phyloP scores from a whole-genome alignment of 2,113 vertebrate genomes.

The Cromileptes altivelis region DNA sequence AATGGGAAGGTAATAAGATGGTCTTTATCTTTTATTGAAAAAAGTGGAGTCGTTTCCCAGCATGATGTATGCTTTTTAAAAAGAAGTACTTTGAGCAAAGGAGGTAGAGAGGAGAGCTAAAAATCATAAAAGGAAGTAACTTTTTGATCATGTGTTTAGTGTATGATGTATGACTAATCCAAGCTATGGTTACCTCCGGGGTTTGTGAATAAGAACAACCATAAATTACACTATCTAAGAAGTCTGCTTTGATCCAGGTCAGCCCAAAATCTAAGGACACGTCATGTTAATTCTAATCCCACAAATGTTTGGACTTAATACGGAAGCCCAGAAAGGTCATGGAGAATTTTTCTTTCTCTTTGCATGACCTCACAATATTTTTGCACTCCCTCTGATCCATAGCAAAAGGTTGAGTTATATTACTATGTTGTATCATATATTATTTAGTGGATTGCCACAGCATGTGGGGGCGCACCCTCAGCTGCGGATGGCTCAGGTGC shows the following conservation, averaged over 20 bases:
- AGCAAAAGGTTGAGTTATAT: not conserved
- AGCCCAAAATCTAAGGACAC: conserved; percentile 28
- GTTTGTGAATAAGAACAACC: conserved; percentile 36
- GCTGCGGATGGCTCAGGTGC: not conserved
- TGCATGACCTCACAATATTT: not conserved
- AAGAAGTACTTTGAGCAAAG: conserved; percentile 56
- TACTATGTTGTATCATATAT: not conserved
- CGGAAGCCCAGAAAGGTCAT: not conserved
- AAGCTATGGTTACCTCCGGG: conserved; percentile 41
- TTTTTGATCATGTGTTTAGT: conserved; percentile 56
- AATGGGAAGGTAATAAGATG: conserved; percentile 86
- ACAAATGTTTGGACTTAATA: conserved; percentile 6
- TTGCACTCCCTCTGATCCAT: not conserved
- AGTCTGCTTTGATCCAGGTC: conserved; percentile 39
- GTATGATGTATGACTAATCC: conserved; percentile 50
- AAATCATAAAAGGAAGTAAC: conserved; percentile 62
- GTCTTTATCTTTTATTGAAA: conserved; percentile 84
- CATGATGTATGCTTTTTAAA: conserved; percentile 72
- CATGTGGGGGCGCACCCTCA: not conserved
- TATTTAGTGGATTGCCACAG: not conserved
- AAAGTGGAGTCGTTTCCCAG: conserved; percentile 75
- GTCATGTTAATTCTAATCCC: conserved; percentile 4
- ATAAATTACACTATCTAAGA: conserved; percentile 56
- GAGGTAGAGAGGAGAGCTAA: conserved; percentile 33
- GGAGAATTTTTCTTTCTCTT: not conserved